Percentiles rank a stretch among this genome's conserved stretches.
Conservation (phyloP, 1,140 invertebrate species). For the Meloidogyne exigua region DNA sequence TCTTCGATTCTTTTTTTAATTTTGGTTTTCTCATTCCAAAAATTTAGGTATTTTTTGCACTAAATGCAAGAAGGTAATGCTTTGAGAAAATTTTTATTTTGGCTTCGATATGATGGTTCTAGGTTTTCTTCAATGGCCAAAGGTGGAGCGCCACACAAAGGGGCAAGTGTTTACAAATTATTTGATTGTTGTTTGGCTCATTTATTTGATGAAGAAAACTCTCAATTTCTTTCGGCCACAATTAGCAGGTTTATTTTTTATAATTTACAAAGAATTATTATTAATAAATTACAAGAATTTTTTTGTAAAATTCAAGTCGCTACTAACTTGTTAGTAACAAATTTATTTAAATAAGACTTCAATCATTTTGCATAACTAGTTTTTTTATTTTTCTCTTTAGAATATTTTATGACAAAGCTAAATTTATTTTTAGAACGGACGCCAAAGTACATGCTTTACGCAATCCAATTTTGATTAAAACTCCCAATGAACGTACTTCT, state of each 20-base stretch:
- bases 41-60: too few relatives aligned
- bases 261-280: too few relatives aligned
- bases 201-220: slow-evolving; percentile 2
- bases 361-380: too few relatives aligned
- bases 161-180: slow-evolving; percentile 10
- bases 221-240: neutral
- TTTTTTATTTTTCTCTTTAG: too few relatives aligned
- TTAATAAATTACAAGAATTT: too few relatives aligned
- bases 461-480: slow-evolving; percentile 38
- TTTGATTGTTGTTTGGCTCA: slow-evolving; percentile 6
- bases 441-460: slow-evolving; percentile 50
- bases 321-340: too few relatives aligned
- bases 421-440: slow-evolving; percentile 42
- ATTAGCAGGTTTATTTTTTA: slow-evolving; percentile 14
- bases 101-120: slow-evolving; percentile 52
- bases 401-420: too few relatives aligned
- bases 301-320: too few relatives aligned
- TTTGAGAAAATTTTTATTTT: slow-evolving; percentile 40
- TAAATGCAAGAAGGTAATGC: neutral
- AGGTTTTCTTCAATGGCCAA: slow-evolving; percentile 53
- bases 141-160: slow-evolving; percentile 18
- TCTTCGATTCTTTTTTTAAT: too few relatives aligned
- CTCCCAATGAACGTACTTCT: slow-evolving; percentile 28
- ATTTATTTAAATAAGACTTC: too few relatives aligned
- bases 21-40: too few relatives aligned